Evolutionary conservation across 2,888 invertebrate species (phyloP).

Genomic region (Oligia latruncula): DNA sequence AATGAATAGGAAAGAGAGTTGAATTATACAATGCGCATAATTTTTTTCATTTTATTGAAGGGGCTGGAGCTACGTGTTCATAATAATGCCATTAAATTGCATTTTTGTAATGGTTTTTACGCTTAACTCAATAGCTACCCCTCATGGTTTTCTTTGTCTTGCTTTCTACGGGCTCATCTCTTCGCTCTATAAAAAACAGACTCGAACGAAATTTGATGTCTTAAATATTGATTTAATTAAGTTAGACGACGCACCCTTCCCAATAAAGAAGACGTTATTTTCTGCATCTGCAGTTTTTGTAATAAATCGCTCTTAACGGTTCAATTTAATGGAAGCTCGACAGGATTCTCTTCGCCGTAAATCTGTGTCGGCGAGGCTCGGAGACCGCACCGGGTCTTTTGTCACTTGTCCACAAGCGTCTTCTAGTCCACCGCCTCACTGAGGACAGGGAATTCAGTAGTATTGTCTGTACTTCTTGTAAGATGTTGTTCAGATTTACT

Average conservation of each 20-base stretch:
- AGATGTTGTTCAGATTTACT: not conserved
- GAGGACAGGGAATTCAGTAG: slow-evolving; percentile 55
- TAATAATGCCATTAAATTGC: not conserved
- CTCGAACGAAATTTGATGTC: not conserved
- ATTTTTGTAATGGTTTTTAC: not conserved
- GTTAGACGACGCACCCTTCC: slow-evolving; percentile 42
- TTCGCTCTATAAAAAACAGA: not conserved
- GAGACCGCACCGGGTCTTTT: slow-evolving; percentile 73
- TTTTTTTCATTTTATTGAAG: not conserved
- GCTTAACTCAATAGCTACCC: not conserved
- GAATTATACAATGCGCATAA: not conserved
- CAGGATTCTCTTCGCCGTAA: slow-evolving; percentile 71
- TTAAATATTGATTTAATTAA: slow-evolving; percentile 51
- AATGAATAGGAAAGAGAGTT: not conserved
- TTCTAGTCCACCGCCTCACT: slow-evolving; percentile 47
- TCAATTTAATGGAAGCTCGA: slow-evolving; percentile 69
- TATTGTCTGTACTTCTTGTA: slow-evolving; percentile 8
- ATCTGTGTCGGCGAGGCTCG: slow-evolving; percentile 69
- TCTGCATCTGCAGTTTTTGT: slow-evolving; percentile 61
- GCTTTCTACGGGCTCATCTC: not conserved
- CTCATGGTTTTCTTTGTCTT: not conserved
- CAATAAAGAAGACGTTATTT: slow-evolving; percentile 53
- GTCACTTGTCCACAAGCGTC: slow-evolving; percentile 75
- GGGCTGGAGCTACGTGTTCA: not conserved
- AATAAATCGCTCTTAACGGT: slow-evolving; percentile 68